phyloP scores from a whole-genome alignment of 2,797 vertebrate species.

The Thunnus albacares region DNA sequence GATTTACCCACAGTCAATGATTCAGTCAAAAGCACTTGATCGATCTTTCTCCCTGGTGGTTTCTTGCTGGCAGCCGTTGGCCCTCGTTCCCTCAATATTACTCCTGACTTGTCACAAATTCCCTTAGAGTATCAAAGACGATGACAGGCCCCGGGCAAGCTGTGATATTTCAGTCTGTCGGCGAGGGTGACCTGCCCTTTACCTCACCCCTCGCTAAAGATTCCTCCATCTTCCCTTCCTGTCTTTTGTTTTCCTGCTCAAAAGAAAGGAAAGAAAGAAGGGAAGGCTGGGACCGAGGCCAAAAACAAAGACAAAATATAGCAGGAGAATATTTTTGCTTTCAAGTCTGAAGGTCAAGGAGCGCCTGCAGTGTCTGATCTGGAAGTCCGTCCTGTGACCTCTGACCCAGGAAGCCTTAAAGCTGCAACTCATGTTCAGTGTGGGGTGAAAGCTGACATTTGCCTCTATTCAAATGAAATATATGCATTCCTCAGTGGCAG shows the following conservation, averaged over 20 bases:
- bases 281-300: not conserved
- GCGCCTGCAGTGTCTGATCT: slow-evolving; percentile 37
- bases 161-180: slow-evolving; percentile 66
- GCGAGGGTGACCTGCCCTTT: slow-evolving; percentile 64
- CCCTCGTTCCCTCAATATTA: not conserved
- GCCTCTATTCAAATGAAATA: slow-evolving; percentile 56
- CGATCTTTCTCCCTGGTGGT: not conserved
- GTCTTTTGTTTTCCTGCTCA: slow-evolving; percentile 37
- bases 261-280: not conserved
- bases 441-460: slow-evolving; percentile 57
- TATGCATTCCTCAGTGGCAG: slow-evolving; percentile 1
- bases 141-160: slow-evolving; percentile 54
- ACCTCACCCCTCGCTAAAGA: slow-evolving; percentile 45
- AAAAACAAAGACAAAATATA: slow-evolving; percentile 2
- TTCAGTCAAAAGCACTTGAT: slow-evolving; percentile 45
- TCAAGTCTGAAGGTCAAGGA: slow-evolving; percentile 59
- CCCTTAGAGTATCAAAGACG: slow-evolving; percentile 24
- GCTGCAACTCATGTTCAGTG: slow-evolving; percentile 18
- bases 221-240: slow-evolving; percentile 30
- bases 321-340: slow-evolving; percentile 11
- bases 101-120: slow-evolving; percentile 40
- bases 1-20: slow-evolving; percentile 38
- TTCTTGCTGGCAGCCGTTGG: not conserved
- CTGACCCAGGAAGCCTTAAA: slow-evolving; percentile 37
- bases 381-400: slow-evolving; percentile 52